A percentile compares a stretch with the other conserved stretches of the same genome.
Conservation (phyloP, 1,140 invertebrate species). For the Pachypeltis micranthus region DNA sequence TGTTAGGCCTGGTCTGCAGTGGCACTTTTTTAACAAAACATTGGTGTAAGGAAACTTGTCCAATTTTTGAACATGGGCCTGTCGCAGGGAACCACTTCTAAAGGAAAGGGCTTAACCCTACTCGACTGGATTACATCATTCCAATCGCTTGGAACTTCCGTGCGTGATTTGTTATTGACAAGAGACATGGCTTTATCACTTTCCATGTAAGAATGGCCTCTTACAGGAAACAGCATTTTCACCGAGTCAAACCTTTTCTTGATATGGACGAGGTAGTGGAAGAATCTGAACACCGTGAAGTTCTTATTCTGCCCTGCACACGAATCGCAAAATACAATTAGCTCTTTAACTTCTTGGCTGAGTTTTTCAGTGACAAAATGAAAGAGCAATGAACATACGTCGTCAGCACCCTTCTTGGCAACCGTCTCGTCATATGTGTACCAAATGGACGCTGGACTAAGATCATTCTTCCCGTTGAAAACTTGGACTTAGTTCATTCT, state of each 20-base stretch:
- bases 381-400: neutral
- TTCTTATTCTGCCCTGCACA: conserved; percentile 9
- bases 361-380: conserved; percentile 1
- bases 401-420: conserved; percentile 6
- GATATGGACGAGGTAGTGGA: neutral
- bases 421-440: neutral
- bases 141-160: conserved; percentile 12
- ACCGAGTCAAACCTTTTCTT: neutral
- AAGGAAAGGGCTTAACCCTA: neutral
- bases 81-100: too few species aligned
- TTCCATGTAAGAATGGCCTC: conserved; percentile 25
- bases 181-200: conserved; percentile 19
- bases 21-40: too few species aligned
- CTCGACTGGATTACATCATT: neutral
- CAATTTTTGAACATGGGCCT: too few species aligned
- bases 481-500: too few species aligned
- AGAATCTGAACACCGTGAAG: neutral
- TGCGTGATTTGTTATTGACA: neutral
- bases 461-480: too few species aligned
- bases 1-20: too few species aligned
- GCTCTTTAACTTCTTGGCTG: neutral
- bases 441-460: too few species aligned
- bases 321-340: conserved; percentile 6
- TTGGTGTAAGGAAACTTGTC: too few species aligned
- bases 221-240: conserved; percentile 12